Evolutionary conservation across 2,888 invertebrate genomes (phyloP).

Genomic region (Aphelenchoides bicaudatus): DNA sequence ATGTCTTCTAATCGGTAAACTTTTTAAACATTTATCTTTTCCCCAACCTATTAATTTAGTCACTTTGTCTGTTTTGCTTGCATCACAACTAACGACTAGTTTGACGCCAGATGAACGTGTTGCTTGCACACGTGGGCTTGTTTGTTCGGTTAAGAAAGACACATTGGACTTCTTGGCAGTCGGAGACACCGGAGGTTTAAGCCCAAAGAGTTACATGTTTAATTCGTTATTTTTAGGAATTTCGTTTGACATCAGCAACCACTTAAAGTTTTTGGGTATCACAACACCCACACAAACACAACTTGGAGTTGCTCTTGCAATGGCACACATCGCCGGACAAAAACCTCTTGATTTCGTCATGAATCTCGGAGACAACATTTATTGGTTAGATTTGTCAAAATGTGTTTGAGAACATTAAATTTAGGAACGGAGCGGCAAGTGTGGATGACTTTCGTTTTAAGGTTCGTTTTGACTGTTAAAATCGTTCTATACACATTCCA

Average conservation of each 20-base stretch:
- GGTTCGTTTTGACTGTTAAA: too few species aligned
- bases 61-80: too few species aligned
- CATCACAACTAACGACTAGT: too few species aligned
- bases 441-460: too few species aligned
- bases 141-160: constrained; percentile 16
- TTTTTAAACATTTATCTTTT: too few species aligned
- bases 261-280: neutral
- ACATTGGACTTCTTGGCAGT: constrained; percentile 32
- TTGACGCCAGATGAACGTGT: too few species aligned
- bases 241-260: constrained; percentile 15
- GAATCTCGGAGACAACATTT: constrained; percentile 64
- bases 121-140: constrained; percentile 12
- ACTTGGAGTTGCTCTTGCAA: constrained; percentile 60
- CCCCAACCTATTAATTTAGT: too few species aligned
- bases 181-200: constrained; percentile 45
- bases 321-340: constrained; percentile 61
- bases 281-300: constrained; percentile 60
- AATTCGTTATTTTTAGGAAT: constrained; percentile 5
- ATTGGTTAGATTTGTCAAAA: neutral
- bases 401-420: too few species aligned
- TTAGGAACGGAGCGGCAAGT: too few species aligned
- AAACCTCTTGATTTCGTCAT: constrained; percentile 55
- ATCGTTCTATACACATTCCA: too few species aligned
- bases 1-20: too few species aligned
- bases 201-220: neutral